phyloP scores from a whole-genome alignment of 2,797 vertebrate genomes.

The Coluber constrictor region DNA sequence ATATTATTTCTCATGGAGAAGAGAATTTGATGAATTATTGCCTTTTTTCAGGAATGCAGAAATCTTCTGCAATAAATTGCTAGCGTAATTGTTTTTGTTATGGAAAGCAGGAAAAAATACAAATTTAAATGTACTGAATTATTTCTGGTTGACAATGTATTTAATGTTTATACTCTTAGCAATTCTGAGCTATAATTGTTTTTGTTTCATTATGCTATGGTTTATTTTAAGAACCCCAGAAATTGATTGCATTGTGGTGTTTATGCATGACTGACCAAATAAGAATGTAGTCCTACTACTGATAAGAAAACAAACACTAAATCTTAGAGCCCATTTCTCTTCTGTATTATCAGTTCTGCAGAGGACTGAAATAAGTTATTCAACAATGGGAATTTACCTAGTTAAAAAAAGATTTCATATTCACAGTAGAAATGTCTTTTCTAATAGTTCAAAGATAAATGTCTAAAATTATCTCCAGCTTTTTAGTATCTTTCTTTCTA shows the following conservation, averaged over 20 bases:
- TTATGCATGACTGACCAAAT: not conserved
- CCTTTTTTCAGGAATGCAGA: slow-evolving; percentile 43
- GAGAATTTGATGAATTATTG: slow-evolving; percentile 29
- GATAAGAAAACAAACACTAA: not conserved
- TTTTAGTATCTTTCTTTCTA: not conserved
- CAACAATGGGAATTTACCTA: not conserved
- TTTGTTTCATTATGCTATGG: not conserved
- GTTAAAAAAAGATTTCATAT: not conserved
- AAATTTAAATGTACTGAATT: not conserved
- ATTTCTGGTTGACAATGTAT: not conserved
- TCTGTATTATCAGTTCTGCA: not conserved
- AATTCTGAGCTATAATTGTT: not conserved
- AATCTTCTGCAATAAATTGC: slow-evolving; percentile 5
- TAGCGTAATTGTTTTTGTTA: slow-evolving; percentile 23
- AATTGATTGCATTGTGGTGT: not conserved
- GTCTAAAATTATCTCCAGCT: not conserved
- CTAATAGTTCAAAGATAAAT: not conserved
- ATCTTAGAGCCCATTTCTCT: not conserved
- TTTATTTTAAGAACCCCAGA: not conserved
- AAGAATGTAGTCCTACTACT: not conserved
- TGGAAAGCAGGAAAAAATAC: not conserved
- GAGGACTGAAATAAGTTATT: not conserved
- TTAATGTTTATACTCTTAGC: not conserved
- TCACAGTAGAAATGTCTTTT: not conserved
- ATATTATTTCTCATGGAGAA: slow-evolving; percentile 17